Conservation (phyloP, 2,888 invertebrate genomes). For the Antheraea assamensis region DNA sequence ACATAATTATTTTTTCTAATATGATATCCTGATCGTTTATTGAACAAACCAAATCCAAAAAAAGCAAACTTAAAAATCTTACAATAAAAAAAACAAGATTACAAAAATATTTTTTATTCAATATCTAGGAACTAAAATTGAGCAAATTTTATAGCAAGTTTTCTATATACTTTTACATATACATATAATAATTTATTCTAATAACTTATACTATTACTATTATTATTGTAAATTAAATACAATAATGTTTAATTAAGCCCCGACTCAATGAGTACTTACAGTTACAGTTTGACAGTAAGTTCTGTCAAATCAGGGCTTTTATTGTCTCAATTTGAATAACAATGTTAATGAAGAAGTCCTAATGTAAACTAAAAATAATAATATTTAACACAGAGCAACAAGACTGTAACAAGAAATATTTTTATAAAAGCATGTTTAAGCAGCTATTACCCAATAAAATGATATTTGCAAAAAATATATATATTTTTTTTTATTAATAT, state of each 20-base stretch:
- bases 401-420: background rate
- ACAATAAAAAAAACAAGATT: conserved; percentile 26
- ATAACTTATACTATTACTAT: background rate
- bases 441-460: background rate
- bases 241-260: conserved; percentile 34
- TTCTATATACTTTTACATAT: conserved; percentile 20
- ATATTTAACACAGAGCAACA: conserved; percentile 7
- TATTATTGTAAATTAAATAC: conserved; percentile 3
- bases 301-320: conserved; percentile 49
- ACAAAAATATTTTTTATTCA: conserved; percentile 20
- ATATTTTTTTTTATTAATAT: no score
- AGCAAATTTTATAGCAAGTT: conserved; percentile 12
- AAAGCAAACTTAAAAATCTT: background rate
- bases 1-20: background rate
- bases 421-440: background rate
- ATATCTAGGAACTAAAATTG: conserved; percentile 34
- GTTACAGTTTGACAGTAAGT: no score
- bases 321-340: background rate
- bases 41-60: background rate
- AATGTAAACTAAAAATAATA: background rate
- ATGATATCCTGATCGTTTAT: background rate
- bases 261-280: conserved; percentile 53
- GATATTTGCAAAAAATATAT: background rate
- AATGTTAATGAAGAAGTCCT: background rate
- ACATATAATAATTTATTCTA: conserved; percentile 4